A percentile compares a stretch with the other conserved stretches of the same genome.
Evolutionary conservation across 2,888 invertebrate species (phyloP).

Genomic region (Stictocephala bisonia): DNA sequence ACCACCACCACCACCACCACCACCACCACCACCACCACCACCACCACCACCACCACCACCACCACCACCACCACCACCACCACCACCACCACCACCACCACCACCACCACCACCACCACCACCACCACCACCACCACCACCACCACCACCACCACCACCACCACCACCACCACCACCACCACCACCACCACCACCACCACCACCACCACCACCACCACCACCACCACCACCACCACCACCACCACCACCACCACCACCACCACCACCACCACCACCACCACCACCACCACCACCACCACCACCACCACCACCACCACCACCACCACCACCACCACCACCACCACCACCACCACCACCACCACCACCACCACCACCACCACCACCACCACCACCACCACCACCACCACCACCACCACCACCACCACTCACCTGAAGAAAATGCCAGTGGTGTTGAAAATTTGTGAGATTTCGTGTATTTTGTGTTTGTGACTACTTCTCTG

Average conservation of each 20-base stretch:
- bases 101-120: conserved; percentile 27
- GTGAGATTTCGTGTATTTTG: too few relatives aligned
- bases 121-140: conserved; percentile 27
- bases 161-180: conserved; percentile 27
- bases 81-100: conserved; percentile 27
- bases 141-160: conserved; percentile 27
- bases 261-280: conserved; percentile 27
- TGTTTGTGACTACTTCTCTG: too few relatives aligned
- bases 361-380: conserved; percentile 27
- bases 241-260: conserved; percentile 27
- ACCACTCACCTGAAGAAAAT: too few relatives aligned
- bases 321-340: conserved; percentile 27
- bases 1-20: background rate
- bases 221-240: conserved; percentile 27
- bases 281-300: conserved; percentile 27
- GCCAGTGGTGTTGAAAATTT: too few relatives aligned
- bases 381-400: conserved; percentile 27
- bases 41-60: conserved; percentile 27
- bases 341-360: conserved; percentile 27
- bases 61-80: conserved; percentile 27
- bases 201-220: conserved; percentile 27
- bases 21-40: conserved; percentile 22
- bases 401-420: conserved; percentile 28
- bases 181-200: conserved; percentile 27
- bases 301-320: conserved; percentile 27